Evolutionary conservation across 2,888 invertebrate genomes (phyloP), one percentile per base, ranked within the genome.

Genomic region (Catotricha subobsoleta): DNA sequence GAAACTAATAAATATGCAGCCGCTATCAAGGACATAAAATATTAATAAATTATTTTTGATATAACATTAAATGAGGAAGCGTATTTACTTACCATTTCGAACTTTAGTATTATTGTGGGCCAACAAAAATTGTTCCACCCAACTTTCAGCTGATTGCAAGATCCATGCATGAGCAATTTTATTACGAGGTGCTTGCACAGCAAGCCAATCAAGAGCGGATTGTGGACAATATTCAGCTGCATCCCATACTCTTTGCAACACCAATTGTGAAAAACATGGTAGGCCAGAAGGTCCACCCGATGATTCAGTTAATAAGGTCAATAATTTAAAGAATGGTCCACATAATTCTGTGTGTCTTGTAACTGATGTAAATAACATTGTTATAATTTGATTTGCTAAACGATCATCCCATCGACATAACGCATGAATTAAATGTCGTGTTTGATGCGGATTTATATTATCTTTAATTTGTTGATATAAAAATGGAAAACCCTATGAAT

Each of bases 391-490:
- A 53, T 80, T 79, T 16, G 91, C 91, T 36, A 92, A 67, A 48
- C 80, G 71, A 53, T 90, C 90, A 62, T 91, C 90, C 74, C 87
- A 90, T 33, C 88, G 76, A 53, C 88, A 87, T 30, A 94, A 67
- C 13, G 88, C 87, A 64, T 88, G 88, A 49, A 92, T 84, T 43
- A 94, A 68, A 60, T 90, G 84, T 48, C 87, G 75, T 3, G 91
- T 91, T 64, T 91, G 90, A 55, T 86, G 80, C 31, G 90, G 68
- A 65, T 92, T 92, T 46, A 92, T 80, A 52, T 82, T 82, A 63
- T 94, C 94, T 49, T 88, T 80, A 40, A 91, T 90, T 68, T 92
- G 92, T 64, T 91, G 91, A 61, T 87, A 87, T 46, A 94, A 66
- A 64, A 94, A 94, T 23, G 90, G 86, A 60, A 90, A 91, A 12